Evolutionary conservation across 1,140 invertebrate species (phyloP), one percentile per base, ranked within the genome.

Genomic region (Hirudo medicinalis): DNA sequence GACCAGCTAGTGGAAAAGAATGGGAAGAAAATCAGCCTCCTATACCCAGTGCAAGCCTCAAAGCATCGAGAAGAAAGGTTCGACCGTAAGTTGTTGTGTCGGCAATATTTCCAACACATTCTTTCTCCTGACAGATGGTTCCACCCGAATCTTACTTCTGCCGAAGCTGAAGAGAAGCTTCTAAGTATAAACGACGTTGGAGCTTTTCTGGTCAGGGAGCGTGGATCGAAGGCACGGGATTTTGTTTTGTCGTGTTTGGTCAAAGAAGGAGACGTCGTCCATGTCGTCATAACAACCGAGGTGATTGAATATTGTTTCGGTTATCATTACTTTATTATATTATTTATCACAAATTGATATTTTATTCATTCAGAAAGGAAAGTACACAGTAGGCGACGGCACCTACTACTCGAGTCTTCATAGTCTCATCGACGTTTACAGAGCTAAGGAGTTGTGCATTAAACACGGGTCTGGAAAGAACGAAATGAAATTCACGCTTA

Each of bases 181-280:
- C 78, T 94, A 80, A 84, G 88, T 76, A 92, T 63, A 32, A 63
- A 92, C 57, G 87, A 89, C 81, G 93, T 95, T 84, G 94, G 94
- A 71, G 96, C 92, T 76, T 99, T 97, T 85, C 86, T 99, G 70
- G 94, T 99, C n/a, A 86, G 95, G 74, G 94, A 98, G 85, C 95
- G 92, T 76, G 93, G 97, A 83, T 91, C 91, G 76, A 94, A 96
- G 83, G 94, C 94, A 19, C 94, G 94, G 22, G 92, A 97, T 84
- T 97, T 93, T 84, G 95, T 97, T 4, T 83, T 99, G 13, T 95
- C 92, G 25, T 93, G 97, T 13, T 85, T 93, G 66, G 92, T 91
- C 57, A 91, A 97, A 76, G 93, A 97, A 81, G 90, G 90, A 81
- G 89, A 93, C 81, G 92, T 97, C 66, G 96, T 93, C 55, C 94